A percentile compares a stretch with the other conserved stretches of the same genome.
Evolutionary conservation across 2,888 invertebrate genomes (phyloP).

Genomic region (Ecliptopera silaceata): DNA sequence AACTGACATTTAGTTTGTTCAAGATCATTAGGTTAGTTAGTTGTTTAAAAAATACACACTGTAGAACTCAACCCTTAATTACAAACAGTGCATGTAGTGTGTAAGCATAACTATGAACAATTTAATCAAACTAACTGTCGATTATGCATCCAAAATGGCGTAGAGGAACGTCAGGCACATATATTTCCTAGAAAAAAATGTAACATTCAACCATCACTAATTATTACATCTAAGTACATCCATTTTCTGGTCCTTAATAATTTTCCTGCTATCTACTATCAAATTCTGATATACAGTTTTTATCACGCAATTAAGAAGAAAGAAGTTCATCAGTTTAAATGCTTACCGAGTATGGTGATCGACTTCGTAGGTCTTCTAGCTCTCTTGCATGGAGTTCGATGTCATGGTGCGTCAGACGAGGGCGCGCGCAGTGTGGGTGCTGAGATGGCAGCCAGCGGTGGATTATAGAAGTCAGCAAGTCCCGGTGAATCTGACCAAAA

Average conservation of each 20-base stretch:
- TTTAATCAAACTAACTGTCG: slow-evolving; percentile 5
- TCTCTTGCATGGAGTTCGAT: slow-evolving; percentile 66
- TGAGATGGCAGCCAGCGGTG: slow-evolving; percentile 79
- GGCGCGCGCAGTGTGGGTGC: slow-evolving; percentile 60
- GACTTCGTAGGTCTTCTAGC: slow-evolving; percentile 50
- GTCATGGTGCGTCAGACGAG: slow-evolving; percentile 65
- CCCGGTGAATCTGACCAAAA: slow-evolving; percentile 75
- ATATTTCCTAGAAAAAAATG: not conserved
- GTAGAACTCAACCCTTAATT: too few relatives aligned
- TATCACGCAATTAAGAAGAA: not conserved
- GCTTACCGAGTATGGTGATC: slow-evolving; percentile 47
- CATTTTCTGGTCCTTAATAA: too few relatives aligned
- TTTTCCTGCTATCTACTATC: too few relatives aligned
- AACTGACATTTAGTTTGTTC: too few relatives aligned
- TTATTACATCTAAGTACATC: too few relatives aligned
- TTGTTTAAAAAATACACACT: too few relatives aligned
- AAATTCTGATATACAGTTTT: too few relatives aligned
- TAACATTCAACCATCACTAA: not conserved
- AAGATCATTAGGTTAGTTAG: too few relatives aligned
- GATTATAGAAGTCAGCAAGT: slow-evolving; percentile 85
- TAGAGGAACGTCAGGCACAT: not conserved
- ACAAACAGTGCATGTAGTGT: too few relatives aligned
- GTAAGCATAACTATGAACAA: too few relatives aligned
- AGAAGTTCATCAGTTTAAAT: not conserved
- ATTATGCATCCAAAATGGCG: not conserved